These are phyloP conservation scores for Dicaeum eximium DNA, from an alignment of 2,113 vertebrate species.

Conservation along the genomic window DNA sequence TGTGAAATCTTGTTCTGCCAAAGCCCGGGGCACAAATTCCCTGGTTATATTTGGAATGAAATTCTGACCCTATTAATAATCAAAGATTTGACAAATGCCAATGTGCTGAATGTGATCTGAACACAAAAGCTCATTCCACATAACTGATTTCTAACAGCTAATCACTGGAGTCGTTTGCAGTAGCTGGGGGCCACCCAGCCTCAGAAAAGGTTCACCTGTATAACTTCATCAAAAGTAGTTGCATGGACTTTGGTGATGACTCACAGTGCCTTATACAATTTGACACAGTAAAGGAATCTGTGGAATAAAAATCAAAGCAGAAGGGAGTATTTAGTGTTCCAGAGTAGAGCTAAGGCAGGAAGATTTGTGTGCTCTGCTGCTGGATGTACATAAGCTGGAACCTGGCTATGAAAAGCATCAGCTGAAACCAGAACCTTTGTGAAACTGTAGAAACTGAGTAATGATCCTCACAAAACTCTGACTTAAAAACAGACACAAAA, in stretches of 20 bases:
- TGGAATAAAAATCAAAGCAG: background rate
- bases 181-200: background rate
- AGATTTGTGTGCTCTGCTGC: background rate
- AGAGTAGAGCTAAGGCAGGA: background rate
- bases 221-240: background rate
- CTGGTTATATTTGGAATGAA: background rate
- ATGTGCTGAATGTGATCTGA: background rate
- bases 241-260: background rate
- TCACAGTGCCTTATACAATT: background rate
- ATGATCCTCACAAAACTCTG: background rate
- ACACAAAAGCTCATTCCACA: background rate
- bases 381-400: fast-evolving
- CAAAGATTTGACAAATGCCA: background rate
- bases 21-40: background rate
- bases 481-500: background rate
- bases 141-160: background rate
- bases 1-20: background rate
- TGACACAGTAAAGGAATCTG: background rate
- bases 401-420: background rate
- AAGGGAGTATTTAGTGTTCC: background rate
- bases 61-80: background rate
- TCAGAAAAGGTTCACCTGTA: background rate
- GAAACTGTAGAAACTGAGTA: background rate
- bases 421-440: background rate
- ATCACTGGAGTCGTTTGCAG: background rate